Evolutionary conservation across 2,888 invertebrate species (phyloP), one percentile per base, ranked within the genome.

Genomic region (Drosophila koepferae): DNA sequence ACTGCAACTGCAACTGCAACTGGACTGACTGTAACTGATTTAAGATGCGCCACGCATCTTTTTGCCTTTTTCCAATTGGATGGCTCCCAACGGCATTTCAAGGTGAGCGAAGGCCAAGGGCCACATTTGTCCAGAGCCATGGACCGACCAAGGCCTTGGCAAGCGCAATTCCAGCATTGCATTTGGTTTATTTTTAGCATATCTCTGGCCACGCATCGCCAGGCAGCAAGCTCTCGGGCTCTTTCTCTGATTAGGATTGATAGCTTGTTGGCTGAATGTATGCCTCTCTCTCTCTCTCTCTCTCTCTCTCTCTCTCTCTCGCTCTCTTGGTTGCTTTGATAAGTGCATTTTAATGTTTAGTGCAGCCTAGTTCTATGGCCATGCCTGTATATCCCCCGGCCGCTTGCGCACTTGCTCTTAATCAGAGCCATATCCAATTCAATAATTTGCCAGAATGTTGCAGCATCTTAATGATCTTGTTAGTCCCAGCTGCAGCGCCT

Each of bases 71-170:
- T 46, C 28, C 68, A 62, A 41, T 63, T 38, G 60, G 63, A 67
- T 36, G 51, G 53, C 53, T 53, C 72, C 61, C 71, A 87, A 88
- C 85, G 87, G 85, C 89, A 89, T 90, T 91, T 91, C 92, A 92
- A 92, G 92, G 92, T 92, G 88, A 92, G 85, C 91, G 92, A 92
- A 92, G 92, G 92, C 92, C 92, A 92, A 92, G 92, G 92, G 91
- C 91, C 89, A 87, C 79, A 88, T 90, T 86, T 86, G 81, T 74
- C 83, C 83, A 68, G 83, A 68, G 79, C 61, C 55, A 36, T 41
- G 55, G 60, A 44, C 55, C 77, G 71, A 40, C 65, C 77, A 75
- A 74, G 77, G 81, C 62, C 72, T 72, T 54, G 36, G 18, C 51
- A 36, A 34, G 23, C 18, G 54, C 66, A 48, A 67, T 66, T 40